These are phyloP conservation scores for Halichondria panicea DNA, from an alignment of 37 sponge, comb jelly and placozoan species.

Conservation along the genomic window DNA sequence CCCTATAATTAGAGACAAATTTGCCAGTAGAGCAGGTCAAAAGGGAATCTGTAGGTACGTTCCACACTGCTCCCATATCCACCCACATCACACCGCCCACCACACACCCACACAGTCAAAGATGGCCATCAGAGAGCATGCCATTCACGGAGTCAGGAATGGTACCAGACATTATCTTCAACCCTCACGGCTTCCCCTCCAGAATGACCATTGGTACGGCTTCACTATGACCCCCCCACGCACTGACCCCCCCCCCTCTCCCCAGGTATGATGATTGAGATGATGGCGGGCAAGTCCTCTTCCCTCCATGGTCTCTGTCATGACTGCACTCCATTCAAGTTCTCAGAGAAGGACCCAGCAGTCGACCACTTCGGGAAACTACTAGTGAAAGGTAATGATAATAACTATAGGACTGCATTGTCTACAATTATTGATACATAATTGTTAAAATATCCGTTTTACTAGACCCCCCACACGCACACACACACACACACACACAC, in stretches of 20 bases:
- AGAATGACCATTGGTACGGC: conserved; percentile 99
- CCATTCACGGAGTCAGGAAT: conserved; percentile 97
- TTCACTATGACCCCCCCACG: neutral
- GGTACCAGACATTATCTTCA: conserved; percentile 98
- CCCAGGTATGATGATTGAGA: conserved; percentile 98
- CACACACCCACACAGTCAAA: no score
- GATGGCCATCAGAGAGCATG: conserved; percentile 95
- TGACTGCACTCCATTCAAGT: conserved; percentile 94
- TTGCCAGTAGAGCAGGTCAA: conserved; percentile 98
- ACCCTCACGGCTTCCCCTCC: conserved; percentile 99
- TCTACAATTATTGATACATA: neutral
- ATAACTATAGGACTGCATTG: neutral
- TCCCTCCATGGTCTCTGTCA: conserved; percentile 84
- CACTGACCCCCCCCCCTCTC: no score
- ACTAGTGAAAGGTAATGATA: conserved; percentile 70
- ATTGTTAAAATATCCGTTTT: neutral
- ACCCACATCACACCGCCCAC: no score
- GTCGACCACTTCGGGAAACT: conserved; percentile 83
- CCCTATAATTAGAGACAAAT: conserved; percentile 96
- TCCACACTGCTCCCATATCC: no score
- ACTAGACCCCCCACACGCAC: no score
- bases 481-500: no score
- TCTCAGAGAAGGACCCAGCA: conserved; percentile 86
- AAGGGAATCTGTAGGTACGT: conserved; percentile 92
- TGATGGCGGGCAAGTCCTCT: conserved; percentile 97